phyloP scores from a whole-genome alignment of 2,888 invertebrate genomes.

The Ophion ellenae region DNA sequence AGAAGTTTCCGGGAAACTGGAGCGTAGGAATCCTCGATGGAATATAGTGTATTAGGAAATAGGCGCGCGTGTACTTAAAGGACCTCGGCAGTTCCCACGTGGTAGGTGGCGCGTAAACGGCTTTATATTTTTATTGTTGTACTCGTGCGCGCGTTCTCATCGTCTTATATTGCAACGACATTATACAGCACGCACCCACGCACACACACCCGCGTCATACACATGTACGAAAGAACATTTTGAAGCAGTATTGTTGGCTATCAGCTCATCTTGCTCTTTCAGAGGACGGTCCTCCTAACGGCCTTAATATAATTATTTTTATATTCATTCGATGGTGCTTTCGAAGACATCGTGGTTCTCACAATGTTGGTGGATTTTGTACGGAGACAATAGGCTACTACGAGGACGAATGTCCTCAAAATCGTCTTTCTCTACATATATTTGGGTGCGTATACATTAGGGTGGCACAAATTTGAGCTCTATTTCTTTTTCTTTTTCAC shows the following conservation, averaged over 20 bases:
- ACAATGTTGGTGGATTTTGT: conserved; percentile 1
- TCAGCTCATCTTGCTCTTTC: not conserved
- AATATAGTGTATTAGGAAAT: conserved; percentile 24
- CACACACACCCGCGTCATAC: not conserved
- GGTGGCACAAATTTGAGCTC: too few relatives aligned
- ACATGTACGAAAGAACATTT: conserved; percentile 7
- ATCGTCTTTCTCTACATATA: not conserved
- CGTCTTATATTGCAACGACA: conserved; percentile 54
- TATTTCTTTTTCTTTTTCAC: too few relatives aligned
- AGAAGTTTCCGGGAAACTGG: conserved; percentile 51
- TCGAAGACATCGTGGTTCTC: not conserved
- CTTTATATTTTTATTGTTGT: conserved; percentile 62
- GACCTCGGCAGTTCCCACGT: conserved; percentile 66
- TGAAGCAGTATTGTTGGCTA: not conserved
- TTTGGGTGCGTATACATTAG: not conserved
- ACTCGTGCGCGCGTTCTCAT: conserved; percentile 64
- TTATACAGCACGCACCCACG: conserved; percentile 14
- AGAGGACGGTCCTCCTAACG: not conserved
- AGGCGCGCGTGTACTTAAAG: conserved; percentile 63
- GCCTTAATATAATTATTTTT: not conserved
- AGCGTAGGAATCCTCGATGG: conserved; percentile 24
- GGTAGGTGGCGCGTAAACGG: conserved; percentile 68
- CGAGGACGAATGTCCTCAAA: not conserved
- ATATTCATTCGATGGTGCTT: not conserved
- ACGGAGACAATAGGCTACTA: not conserved